Percentiles rank a stretch among this genome's conserved stretches.
phyloP scores from a whole-genome alignment of 1,140 invertebrate species.

The Ips typographus region DNA sequence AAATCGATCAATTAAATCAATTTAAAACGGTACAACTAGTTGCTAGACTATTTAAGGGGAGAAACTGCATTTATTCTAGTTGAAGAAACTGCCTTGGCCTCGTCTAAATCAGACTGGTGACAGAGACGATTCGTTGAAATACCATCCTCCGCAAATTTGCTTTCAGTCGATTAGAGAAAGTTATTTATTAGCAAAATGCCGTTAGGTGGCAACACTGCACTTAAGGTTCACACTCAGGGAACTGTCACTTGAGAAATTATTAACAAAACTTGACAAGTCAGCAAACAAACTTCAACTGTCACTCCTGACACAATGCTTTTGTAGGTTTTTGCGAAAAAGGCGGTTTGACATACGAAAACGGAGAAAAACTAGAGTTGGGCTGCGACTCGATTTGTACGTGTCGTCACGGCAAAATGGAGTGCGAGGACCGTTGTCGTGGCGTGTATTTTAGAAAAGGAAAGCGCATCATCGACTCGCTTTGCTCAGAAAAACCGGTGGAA shows the following conservation, averaged over 20 bases:
- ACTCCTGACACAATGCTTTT: slow-evolving; percentile 1
- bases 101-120: too few species aligned
- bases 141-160: too few species aligned
- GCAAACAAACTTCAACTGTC: not conserved
- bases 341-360: slow-evolving; percentile 53
- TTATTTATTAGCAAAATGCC: not conserved
- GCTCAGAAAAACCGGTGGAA: slow-evolving; percentile 64
- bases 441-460: slow-evolving; percentile 64
- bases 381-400: slow-evolving; percentile 75
- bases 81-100: too few species aligned
- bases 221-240: too few species aligned
- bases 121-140: too few species aligned
- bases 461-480: slow-evolving; percentile 68
- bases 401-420: slow-evolving; percentile 62
- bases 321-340: slow-evolving; percentile 46
- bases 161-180: too few species aligned
- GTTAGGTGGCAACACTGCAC: not conserved
- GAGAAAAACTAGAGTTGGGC: slow-evolving; percentile 65
- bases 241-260: too few species aligned
- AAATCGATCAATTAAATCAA: too few species aligned
- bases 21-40: too few species aligned
- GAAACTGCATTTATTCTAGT: too few species aligned
- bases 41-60: too few species aligned
- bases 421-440: slow-evolving; percentile 65
- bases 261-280: not conserved